Evolutionary conservation across 2,888 invertebrate species (phyloP).

Genomic region (Ethmia dodecea): DNA sequence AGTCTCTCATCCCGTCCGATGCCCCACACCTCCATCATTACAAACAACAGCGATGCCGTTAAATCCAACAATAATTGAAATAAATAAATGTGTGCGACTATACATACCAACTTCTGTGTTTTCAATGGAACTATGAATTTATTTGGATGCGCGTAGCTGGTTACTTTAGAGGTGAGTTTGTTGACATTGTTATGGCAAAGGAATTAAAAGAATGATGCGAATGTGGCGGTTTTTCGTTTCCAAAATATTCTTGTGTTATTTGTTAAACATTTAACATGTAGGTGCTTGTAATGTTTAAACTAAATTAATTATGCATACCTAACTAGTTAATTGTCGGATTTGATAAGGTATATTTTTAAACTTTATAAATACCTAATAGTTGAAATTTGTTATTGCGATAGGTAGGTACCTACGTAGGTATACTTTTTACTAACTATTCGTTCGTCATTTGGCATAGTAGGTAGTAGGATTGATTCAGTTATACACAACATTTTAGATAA

Average conservation of each 20-base stretch:
- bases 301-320: too few species aligned
- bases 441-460: too few species aligned
- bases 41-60: slow-evolving; percentile 33
- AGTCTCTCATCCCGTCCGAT: slow-evolving; percentile 10
- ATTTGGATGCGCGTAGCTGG: slow-evolving; percentile 1
- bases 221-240: slow-evolving; percentile 25
- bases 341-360: too few species aligned
- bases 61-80: slow-evolving; percentile 22
- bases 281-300: slow-evolving; percentile 8
- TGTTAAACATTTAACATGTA: slow-evolving; percentile 8
- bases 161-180: slow-evolving; percentile 35
- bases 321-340: too few species aligned
- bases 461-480: too few species aligned
- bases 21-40: slow-evolving; percentile 20
- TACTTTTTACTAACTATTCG: too few species aligned
- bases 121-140: too few species aligned
- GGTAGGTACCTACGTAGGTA: too few species aligned
- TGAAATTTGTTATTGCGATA: too few species aligned
- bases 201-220: slow-evolving; percentile 27
- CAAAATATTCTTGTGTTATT: slow-evolving; percentile 26
- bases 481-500: too few species aligned
- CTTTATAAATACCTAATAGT: too few species aligned
- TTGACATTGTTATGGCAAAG: slow-evolving; percentile 25
- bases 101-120: too few species aligned
- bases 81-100: slow-evolving; percentile 21